These are phyloP conservation scores for Rhinoderma darwinii DNA, from an alignment of 2,113 vertebrate species.

Conservation along the genomic window DNA sequence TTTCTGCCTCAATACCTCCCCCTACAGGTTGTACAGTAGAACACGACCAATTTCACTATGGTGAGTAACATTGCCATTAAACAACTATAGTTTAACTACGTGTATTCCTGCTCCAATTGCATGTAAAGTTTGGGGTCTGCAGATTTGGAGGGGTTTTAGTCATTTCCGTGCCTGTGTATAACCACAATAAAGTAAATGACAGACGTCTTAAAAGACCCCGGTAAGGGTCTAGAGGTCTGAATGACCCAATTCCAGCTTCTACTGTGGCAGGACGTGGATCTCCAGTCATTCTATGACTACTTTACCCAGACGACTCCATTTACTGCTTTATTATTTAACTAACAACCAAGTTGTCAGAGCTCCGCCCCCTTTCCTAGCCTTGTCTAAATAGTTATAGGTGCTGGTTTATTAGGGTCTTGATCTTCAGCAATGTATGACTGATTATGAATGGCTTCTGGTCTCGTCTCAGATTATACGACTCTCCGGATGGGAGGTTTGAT, in stretches of 20 bases:
- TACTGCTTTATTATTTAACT: too few relatives aligned
- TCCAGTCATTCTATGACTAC: too few relatives aligned
- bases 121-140: not conserved
- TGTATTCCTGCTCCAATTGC: too few relatives aligned
- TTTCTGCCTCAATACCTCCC: not conserved
- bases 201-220: too few relatives aligned
- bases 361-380: not conserved
- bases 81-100: too few relatives aligned
- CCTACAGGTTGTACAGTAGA: not conserved
- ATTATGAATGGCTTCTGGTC: not conserved
- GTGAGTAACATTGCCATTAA: constrained; percentile 1
- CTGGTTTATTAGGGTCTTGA: not conserved
- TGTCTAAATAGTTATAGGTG: not conserved
- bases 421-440: not conserved
- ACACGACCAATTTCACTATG: constrained; percentile 23
- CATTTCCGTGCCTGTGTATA: too few relatives aligned
- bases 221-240: too few relatives aligned
- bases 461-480: not conserved
- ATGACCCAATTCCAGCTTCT: too few relatives aligned
- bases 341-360: not conserved
- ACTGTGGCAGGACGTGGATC: too few relatives aligned
- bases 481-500: constrained; percentile 34
- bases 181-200: too few relatives aligned
- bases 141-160: not conserved
- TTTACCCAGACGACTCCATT: too few relatives aligned